Evolutionary conservation across 2,113 vertebrate species (phyloP).

Genomic region (Orycteropus afer): DNA sequence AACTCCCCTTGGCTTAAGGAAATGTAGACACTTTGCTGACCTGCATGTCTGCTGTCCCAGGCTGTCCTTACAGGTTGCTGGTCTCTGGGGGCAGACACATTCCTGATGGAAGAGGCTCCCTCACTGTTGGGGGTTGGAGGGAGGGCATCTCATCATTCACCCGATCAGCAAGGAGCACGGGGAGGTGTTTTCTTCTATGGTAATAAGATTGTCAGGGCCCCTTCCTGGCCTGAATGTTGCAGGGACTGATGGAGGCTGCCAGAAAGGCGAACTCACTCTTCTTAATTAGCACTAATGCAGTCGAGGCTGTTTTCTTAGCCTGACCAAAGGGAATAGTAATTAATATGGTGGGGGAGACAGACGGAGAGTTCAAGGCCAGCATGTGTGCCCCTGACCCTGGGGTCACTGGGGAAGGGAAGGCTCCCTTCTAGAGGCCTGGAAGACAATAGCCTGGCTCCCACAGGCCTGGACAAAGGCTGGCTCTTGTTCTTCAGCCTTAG

Average conservation of each 20-base stretch:
- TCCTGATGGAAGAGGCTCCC: conserved; percentile 39
- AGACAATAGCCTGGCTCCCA: conserved; percentile 71
- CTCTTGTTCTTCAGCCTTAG: conserved; percentile 29
- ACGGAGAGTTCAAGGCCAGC: conserved; percentile 85
- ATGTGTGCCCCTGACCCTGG: conserved; percentile 79
- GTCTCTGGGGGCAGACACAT: conserved; percentile 39
- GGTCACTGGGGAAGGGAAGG: conserved; percentile 71
- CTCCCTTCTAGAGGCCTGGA: not conserved
- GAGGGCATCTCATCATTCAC: not conserved
- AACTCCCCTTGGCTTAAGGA: conserved; percentile 9
- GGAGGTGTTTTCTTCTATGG: conserved; percentile 68
- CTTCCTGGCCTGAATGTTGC: conserved; percentile 64
- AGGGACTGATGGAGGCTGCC: conserved; percentile 71
- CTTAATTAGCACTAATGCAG: conserved; percentile 89
- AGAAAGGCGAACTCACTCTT: conserved; percentile 81
- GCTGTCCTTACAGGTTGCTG: not conserved
- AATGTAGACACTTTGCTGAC: rapidly evolving
- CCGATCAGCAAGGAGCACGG: not conserved
- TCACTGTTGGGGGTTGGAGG: not conserved
- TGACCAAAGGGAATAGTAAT: conserved; percentile 85
- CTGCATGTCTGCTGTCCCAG: not conserved
- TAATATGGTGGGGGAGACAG: conserved; percentile 86
- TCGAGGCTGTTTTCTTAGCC: conserved; percentile 83
- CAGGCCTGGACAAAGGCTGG: conserved; percentile 27
- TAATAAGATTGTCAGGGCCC: conserved; percentile 80